These are phyloP conservation scores for Butorides virescens DNA, from an alignment of 2,113 vertebrate species.

Conservation along the genomic window DNA sequence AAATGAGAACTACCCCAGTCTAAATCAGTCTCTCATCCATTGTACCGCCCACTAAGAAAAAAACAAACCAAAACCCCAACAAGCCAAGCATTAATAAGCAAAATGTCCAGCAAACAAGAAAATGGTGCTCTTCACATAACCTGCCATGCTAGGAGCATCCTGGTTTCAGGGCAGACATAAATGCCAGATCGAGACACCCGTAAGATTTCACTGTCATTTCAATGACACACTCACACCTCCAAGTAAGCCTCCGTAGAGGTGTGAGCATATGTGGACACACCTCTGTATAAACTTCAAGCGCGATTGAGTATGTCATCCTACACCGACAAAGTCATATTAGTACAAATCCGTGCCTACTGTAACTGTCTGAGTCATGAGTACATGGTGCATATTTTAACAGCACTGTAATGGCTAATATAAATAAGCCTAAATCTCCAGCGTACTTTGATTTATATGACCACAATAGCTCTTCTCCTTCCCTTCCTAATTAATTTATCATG, in stretches of 20 bases:
- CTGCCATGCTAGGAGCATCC: neutral
- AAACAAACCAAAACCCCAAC: neutral
- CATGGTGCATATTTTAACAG: neutral
- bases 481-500: neutral
- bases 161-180: neutral
- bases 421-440: neutral
- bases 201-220: neutral
- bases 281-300: neutral
- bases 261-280: neutral
- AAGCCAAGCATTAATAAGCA: neutral
- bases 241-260: neutral
- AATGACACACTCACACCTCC: neutral
- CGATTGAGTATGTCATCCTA: neutral
- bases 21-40: neutral
- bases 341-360: neutral
- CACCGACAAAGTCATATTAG: accelerated
- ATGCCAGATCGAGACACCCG: neutral
- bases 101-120: neutral
- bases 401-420: neutral
- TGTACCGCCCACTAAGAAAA: neutral
- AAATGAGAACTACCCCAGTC: neutral
- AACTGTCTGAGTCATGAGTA: neutral
- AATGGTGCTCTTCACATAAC: neutral
- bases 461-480: neutral
- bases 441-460: neutral